Evolutionary conservation across 2,888 invertebrate species (phyloP).

Genomic region (Dinocampus coccinellae): DNA sequence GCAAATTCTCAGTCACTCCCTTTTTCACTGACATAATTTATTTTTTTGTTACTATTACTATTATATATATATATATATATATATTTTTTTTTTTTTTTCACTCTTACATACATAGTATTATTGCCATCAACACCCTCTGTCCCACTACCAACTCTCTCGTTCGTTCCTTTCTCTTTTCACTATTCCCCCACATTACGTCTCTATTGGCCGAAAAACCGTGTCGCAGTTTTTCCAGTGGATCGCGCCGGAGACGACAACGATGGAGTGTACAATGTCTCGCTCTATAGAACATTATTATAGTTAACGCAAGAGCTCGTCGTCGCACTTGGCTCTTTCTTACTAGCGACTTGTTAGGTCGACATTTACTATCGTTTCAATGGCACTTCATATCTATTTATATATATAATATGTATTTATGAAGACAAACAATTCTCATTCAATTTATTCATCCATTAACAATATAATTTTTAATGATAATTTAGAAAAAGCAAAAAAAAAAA

Average conservation of each 20-base stretch:
- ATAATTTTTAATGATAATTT: no score
- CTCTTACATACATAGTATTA: background rate
- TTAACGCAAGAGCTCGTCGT: conserved; percentile 42
- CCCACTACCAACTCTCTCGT: background rate
- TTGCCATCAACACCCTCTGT: background rate
- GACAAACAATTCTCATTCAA: no score
- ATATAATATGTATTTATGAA: no score
- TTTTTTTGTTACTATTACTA: no score
- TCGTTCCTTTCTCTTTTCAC: background rate
- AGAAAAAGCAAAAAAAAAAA: no score
- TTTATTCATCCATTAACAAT: no score
- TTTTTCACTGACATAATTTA: no score
- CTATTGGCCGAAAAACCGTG: conserved; percentile 65
- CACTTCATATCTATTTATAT: conserved; percentile 2
- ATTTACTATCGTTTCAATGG: background rate
- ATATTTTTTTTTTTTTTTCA: no score
- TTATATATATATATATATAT: no score
- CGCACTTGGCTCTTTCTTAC: conserved; percentile 64
- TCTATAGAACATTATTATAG: conserved; percentile 23
- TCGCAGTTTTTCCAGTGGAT: conserved; percentile 62
- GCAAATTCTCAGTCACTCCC: conserved; percentile 28
- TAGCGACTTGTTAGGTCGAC: conserved; percentile 66
- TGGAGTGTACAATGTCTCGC: conserved; percentile 41
- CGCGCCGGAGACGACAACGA: conserved; percentile 41
- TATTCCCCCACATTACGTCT: conserved; percentile 31